Base-by-base conservation (phyloP, 2,888 invertebrate genomes). In the Hofmannophila pseudospretella region DNA sequence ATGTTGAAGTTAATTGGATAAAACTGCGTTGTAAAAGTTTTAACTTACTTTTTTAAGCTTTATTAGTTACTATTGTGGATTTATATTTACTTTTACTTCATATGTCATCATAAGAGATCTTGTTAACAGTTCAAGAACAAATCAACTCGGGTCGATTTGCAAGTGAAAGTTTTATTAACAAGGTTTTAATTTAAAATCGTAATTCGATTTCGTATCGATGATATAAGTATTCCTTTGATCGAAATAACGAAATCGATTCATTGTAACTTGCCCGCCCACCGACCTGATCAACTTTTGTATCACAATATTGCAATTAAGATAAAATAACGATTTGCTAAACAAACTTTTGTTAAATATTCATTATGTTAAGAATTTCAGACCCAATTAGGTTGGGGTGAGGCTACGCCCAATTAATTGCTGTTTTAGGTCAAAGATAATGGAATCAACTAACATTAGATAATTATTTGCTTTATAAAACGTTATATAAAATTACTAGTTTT, bases 191-290 rank as follows among this genome's bases (percentile, higher is more conserved):
- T 35, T 42, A 32, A 38, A 39, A 38, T 38, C 30, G 37, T 36
- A 39, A 47, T 39, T 38, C 39, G 36, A 42, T 46, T 33, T 42
- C 32, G 33, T 36, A 36, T 36, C 40, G 26, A 30, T 25, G 36
- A 38, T 42, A 42, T 36, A 16, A 5, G 3, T 3, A 4, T 16
- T 11, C 27, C 19, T 12, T 11, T 31, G 35, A 42, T 44, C 39
- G 44, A 5, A 37, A 41, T 41, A 46, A 49, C 45, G 42, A 51
- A 52, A 51, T 46, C 42, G 44, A 51, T 48, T 47, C 40, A 30
- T 32, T 39, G 19, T 29, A 43, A 43, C 36, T 39, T 26, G 27
- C 36, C 35, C 49, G 45, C 43, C 49, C 44, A 47, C 47, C 23
- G 11, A 23, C 36, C 29, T 37, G 36, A 35, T 41, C 38, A 37